Conservation (phyloP, 1,140 invertebrate species). For the Dendrolimus punctatus region DNA sequence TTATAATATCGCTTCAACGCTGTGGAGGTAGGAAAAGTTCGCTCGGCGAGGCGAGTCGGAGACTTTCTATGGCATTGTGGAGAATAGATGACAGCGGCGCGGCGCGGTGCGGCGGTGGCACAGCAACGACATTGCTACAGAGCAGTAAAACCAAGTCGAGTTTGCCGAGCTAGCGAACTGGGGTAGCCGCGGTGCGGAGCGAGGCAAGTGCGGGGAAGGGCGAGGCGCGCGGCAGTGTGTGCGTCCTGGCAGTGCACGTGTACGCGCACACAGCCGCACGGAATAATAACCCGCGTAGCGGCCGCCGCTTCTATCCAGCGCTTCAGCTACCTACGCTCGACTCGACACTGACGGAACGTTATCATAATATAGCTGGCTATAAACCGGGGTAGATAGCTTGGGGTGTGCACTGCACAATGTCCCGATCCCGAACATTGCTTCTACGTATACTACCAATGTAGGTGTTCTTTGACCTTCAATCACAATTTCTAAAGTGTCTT, state of each 20-base stretch:
- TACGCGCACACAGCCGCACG: slow-evolving; percentile 38
- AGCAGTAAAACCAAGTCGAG: slow-evolving; percentile 49
- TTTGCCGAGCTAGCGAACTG: slow-evolving; percentile 6
- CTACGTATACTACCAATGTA: no score
- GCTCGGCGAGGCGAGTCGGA: slow-evolving; percentile 55
- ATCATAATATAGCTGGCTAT: slow-evolving; percentile 50
- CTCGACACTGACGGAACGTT: slow-evolving; percentile 31
- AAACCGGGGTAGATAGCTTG: slow-evolving; percentile 54
- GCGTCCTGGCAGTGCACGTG: slow-evolving; percentile 31
- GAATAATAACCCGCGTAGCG: slow-evolving; percentile 56
- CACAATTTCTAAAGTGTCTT: no score
- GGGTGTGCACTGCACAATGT: slow-evolving; percentile 19
- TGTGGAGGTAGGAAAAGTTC: slow-evolving; percentile 59
- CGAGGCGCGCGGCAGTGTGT: slow-evolving; percentile 18
- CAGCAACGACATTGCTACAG: slow-evolving; percentile 63
- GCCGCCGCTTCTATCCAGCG: slow-evolving; percentile 57
- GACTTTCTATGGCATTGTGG: slow-evolving; percentile 69
- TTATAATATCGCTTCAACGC: slow-evolving; percentile 34
- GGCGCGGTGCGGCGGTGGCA: slow-evolving; percentile 33
- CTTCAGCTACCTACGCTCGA: slow-evolving; percentile 60
- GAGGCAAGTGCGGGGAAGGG: slow-evolving; percentile 23
- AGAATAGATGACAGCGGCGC: slow-evolving; percentile 34
- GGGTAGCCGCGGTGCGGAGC: slow-evolving; percentile 19
- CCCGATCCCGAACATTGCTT: no score
- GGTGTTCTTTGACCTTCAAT: no score